A percentile compares a stretch with the other conserved stretches of the same genome.
Conservation (phyloP, 1,140 invertebrate species). For the Papilio dardanus region DNA sequence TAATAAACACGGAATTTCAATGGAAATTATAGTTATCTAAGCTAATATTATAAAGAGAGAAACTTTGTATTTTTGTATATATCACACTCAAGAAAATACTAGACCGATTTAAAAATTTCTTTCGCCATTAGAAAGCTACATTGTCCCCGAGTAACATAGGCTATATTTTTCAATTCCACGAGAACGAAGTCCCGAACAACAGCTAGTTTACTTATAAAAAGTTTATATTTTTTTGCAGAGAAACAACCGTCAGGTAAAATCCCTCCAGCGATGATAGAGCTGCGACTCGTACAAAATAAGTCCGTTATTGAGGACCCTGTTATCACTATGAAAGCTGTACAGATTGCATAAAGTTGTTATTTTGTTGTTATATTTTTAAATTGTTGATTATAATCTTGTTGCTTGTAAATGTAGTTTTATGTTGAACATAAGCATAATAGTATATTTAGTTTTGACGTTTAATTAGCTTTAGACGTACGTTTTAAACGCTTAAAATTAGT, state of each 20-base stretch:
- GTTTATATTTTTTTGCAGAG: slow-evolving; percentile 49
- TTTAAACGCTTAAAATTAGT: neutral
- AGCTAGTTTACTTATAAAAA: too few relatives aligned
- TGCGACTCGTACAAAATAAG: slow-evolving; percentile 77
- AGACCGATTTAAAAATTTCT: too few relatives aligned
- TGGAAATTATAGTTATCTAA: too few relatives aligned
- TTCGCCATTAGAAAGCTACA: too few relatives aligned
- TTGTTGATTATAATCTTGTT: neutral
- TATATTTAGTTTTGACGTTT: slow-evolving; percentile 1
- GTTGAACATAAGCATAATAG: slow-evolving; percentile 8
- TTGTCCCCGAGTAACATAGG: too few relatives aligned
- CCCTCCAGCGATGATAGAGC: slow-evolving; percentile 57
- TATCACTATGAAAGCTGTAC: slow-evolving; percentile 56
- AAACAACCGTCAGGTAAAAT: slow-evolving; percentile 57
- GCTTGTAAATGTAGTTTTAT: neutral
- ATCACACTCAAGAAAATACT: too few relatives aligned
- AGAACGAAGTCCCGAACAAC: too few relatives aligned
- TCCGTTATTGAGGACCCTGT: slow-evolving; percentile 68
- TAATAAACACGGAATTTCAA: too few relatives aligned
- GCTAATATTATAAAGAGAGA: too few relatives aligned
- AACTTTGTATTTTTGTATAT: too few relatives aligned
- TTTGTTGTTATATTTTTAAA: slow-evolving; percentile 26
- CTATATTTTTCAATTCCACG: too few relatives aligned
- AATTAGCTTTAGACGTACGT: neutral
- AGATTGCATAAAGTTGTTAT: slow-evolving; percentile 44